A percentile compares a stretch with the other conserved stretches of the same genome.
Conservation (phyloP, 2,888 invertebrate genomes). For the Plusia festucae region DNA sequence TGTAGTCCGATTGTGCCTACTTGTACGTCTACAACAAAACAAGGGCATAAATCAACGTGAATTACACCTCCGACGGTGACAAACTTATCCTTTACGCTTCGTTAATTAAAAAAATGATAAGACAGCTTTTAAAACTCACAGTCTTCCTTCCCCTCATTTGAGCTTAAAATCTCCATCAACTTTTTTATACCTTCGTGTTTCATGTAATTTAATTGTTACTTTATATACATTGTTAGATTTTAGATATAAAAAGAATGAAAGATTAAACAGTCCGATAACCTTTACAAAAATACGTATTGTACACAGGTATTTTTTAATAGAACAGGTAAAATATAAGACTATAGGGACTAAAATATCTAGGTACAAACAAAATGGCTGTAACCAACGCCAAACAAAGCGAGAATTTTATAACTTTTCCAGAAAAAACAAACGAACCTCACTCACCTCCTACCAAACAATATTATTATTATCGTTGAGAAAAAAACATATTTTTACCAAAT, state of each 20-base stretch:
- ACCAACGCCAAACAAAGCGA: constrained; percentile 21
- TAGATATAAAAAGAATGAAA: neutral
- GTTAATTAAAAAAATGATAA: constrained; percentile 25
- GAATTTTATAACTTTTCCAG: constrained; percentile 25
- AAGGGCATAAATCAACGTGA: neutral
- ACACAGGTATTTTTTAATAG: constrained; percentile 18
- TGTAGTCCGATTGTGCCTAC: neutral
- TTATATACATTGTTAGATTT: constrained; percentile 6
- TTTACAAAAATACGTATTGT: neutral
- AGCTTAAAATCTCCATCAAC: neutral
- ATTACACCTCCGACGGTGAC: neutral
- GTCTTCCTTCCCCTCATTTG: constrained; percentile 9
- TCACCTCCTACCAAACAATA: neutral
- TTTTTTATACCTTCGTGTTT: constrained; percentile 5
- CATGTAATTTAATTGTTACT: constrained; percentile 9
- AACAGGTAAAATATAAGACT: constrained; percentile 29
- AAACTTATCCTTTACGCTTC: constrained; percentile 10
- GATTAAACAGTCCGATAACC: neutral
- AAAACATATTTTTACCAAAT: constrained; percentile 8
- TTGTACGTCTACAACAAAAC: neutral
- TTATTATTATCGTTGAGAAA: neutral
- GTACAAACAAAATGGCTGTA: constrained; percentile 22
- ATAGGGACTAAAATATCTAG: constrained; percentile 27
- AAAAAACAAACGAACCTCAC: constrained; percentile 13
- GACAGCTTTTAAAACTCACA: constrained; percentile 9